A percentile compares a stretch with the other conserved stretches of the same genome.
Evolutionary conservation across 2,113 vertebrate species (phyloP).

Genomic region (Oxyura jamaicensis): DNA sequence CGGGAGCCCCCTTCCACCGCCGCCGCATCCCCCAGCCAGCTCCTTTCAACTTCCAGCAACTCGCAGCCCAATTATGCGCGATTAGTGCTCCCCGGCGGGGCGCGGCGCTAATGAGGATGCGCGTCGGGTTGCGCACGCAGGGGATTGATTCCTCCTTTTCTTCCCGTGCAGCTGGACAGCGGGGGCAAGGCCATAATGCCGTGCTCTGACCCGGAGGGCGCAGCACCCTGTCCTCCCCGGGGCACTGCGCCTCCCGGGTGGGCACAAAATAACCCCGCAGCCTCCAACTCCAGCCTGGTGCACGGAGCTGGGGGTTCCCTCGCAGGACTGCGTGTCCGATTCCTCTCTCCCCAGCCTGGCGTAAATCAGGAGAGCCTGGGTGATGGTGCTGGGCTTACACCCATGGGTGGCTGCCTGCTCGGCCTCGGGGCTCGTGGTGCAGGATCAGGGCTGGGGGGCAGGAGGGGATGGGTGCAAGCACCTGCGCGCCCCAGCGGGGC

Average conservation of each 20-base stretch:
- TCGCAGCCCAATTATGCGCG: neutral
- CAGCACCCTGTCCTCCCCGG: too few relatives aligned
- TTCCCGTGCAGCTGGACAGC: neutral
- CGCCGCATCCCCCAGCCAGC: neutral
- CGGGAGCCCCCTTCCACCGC: accelerated
- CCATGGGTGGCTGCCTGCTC: neutral
- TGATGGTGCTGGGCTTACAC: neutral
- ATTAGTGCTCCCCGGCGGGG: neutral
- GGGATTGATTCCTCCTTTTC: neutral
- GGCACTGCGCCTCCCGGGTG: neutral
- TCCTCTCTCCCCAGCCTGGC: too few relatives aligned
- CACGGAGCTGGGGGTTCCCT: neutral
- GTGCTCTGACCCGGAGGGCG: too few relatives aligned
- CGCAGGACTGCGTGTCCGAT: neutral
- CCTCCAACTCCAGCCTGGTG: neutral
- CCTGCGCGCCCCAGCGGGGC: accelerated
- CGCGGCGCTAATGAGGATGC: neutral
- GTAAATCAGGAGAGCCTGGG: too few relatives aligned
- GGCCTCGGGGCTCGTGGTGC: neutral
- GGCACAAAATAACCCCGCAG: neutral
- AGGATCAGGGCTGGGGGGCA: neutral
- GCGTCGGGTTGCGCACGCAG: neutral
- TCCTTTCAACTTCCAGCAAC: neutral
- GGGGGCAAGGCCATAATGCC: neutral
- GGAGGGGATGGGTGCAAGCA: neutral